phyloP scores from a whole-genome alignment of 2,113 vertebrate species.

The Micronycteris hirsuta region DNA sequence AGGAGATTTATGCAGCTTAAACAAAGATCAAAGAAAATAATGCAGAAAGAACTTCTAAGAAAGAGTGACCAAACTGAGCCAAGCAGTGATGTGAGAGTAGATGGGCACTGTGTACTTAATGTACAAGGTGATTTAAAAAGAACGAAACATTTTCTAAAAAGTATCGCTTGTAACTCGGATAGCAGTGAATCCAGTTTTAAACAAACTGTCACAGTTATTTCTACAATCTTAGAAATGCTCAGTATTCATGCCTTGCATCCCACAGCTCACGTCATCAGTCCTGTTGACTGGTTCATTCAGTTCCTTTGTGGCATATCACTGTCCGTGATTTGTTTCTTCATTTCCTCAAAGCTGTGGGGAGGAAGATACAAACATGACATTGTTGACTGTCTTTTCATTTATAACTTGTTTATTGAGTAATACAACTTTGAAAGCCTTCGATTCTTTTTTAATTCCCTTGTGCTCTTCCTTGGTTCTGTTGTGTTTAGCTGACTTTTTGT shows the following conservation, averaged over 20 bases:
- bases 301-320: neutral
- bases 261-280: neutral
- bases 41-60: neutral
- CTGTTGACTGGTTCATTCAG: neutral
- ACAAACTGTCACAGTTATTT: neutral
- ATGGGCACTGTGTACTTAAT: neutral
- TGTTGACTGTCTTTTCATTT: neutral
- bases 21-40: neutral
- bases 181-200: neutral
- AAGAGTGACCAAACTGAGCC: neutral
- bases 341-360: constrained; percentile 4
- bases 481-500: neutral
- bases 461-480: neutral
- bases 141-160: neutral
- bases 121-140: neutral
- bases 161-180: neutral
- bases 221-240: neutral
- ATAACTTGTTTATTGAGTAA: neutral
- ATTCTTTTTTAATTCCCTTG: neutral
- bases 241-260: neutral
- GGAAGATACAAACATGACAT: neutral
- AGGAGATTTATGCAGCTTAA: neutral
- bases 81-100: neutral
- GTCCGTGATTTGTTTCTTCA: neutral
- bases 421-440: neutral